Percentiles rank a stretch among this genome's conserved stretches.
These are phyloP conservation scores for Ptilodon capucinus DNA, from an alignment of 2,888 invertebrate species.

Conservation along the genomic window DNA sequence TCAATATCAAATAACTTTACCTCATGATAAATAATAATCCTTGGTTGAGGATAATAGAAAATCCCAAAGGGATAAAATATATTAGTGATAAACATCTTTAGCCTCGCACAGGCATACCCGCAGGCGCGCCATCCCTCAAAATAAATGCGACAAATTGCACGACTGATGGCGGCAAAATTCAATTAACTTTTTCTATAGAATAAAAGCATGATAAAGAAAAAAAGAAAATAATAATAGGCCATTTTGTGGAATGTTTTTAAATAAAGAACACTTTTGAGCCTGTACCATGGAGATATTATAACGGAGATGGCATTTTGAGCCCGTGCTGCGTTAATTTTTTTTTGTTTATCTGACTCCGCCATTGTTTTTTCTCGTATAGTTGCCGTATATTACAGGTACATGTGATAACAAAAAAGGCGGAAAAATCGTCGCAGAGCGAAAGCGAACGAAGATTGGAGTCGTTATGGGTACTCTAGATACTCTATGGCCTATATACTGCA, in stretches of 20 bases:
- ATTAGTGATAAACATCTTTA: conserved; percentile 61
- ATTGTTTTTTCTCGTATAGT: too few species aligned
- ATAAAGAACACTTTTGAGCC: background rate
- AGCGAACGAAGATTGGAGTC: too few species aligned
- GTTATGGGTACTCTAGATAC: too few species aligned
- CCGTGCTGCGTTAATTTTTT: too few species aligned
- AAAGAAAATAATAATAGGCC: background rate
- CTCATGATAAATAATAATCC: conserved; percentile 24
- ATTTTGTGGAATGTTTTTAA: background rate
- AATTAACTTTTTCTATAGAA: conserved; percentile 31
- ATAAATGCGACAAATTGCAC: conserved; percentile 55
- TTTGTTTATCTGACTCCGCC: too few species aligned
- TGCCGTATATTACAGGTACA: too few species aligned
- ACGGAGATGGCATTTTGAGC: too few species aligned
- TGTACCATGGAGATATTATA: too few species aligned
- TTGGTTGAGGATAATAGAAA: conserved; percentile 24
- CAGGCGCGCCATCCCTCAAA: conserved; percentile 47
- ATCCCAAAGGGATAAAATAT: conserved; percentile 65
- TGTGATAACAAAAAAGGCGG: too few species aligned
- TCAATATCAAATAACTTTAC: too few species aligned
- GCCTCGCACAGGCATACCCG: conserved; percentile 56
- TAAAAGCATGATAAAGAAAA: background rate
- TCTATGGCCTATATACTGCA: conserved; percentile 10
- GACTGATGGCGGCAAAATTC: conserved; percentile 38
- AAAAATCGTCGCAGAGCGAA: too few species aligned